Evolutionary conservation across 35 echinoderm and acorn worm species (phyloP).

Genomic region (Apostichopus parvimensis): DNA sequence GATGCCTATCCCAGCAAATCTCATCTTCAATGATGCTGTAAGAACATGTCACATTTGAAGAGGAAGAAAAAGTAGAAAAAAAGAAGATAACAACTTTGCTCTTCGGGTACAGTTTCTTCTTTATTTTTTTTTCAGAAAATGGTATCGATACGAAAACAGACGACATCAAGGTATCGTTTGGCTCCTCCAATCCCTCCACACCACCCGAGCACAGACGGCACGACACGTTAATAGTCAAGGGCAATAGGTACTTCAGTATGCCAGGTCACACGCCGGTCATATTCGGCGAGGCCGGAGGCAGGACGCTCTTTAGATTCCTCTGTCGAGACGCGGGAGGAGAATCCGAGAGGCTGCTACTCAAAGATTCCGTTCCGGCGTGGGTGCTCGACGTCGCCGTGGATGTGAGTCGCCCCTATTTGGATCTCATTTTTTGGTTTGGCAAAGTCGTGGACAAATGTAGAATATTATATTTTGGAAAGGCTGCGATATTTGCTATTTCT

Average conservation of each 20-base stretch:
- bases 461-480: too few species aligned
- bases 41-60: too few species aligned
- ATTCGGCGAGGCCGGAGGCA: constrained; percentile 91
- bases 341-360: constrained; percentile 85
- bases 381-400: constrained; percentile 93
- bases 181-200: constrained; percentile 39
- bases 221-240: constrained; percentile 63
- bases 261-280: constrained; percentile 92
- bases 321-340: constrained; percentile 93
- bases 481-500: too few species aligned
- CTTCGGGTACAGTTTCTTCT: too few species aligned
- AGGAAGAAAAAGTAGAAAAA: too few species aligned
- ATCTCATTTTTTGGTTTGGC: neutral
- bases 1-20: too few species aligned
- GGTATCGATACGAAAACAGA: constrained; percentile 82
- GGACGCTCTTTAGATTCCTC: constrained; percentile 94
- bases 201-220: constrained; percentile 46
- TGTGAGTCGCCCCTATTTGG: constrained; percentile 47
- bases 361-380: constrained; percentile 92
- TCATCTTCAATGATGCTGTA: too few species aligned
- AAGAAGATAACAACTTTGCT: too few species aligned
- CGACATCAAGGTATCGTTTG: constrained; percentile 75
- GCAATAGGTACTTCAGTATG: constrained; percentile 97
- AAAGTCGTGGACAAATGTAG: too few species aligned
- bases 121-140: constrained; percentile 77